phyloP scores from a whole-genome alignment of 2,113 vertebrate genomes.

The Physeter macrocephalus region DNA sequence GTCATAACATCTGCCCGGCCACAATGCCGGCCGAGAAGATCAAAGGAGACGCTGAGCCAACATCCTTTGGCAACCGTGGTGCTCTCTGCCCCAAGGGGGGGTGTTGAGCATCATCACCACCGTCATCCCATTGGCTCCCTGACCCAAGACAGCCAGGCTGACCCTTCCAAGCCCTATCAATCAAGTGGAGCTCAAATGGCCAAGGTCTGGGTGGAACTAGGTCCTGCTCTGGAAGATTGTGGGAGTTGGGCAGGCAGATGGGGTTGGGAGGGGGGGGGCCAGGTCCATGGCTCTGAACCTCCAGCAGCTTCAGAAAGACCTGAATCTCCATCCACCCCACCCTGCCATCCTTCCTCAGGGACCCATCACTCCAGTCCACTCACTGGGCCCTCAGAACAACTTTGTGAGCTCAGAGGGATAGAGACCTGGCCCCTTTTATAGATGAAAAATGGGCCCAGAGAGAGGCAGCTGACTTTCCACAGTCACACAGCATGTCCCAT shows the following conservation, averaged over 20 bases:
- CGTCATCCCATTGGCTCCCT: background rate
- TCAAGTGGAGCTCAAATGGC: background rate
- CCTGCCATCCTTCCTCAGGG: background rate
- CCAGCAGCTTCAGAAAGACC: background rate
- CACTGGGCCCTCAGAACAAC: background rate
- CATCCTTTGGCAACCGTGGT: background rate
- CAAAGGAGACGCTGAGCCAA: background rate
- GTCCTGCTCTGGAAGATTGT: background rate
- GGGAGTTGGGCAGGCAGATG: accelerated
- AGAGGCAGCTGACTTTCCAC: background rate
- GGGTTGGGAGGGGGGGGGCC: accelerated
- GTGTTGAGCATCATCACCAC: too few relatives aligned
- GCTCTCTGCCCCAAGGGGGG: background rate
- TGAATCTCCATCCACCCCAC: too few relatives aligned
- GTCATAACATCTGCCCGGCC: background rate
- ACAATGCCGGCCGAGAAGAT: background rate
- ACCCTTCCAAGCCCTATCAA: background rate
- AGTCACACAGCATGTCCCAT: background rate
- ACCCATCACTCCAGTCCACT: background rate
- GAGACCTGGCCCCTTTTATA: background rate
- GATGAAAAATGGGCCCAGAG: background rate
- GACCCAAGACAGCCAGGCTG: background rate
- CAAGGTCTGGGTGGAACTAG: background rate
- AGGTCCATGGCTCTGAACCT: background rate
- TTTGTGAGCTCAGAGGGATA: background rate